A percentile compares a stretch with the other conserved stretches of the same genome.
Evolutionary conservation across 2,113 vertebrate genomes (phyloP).

Genomic region (Pangasianodon gigas): DNA sequence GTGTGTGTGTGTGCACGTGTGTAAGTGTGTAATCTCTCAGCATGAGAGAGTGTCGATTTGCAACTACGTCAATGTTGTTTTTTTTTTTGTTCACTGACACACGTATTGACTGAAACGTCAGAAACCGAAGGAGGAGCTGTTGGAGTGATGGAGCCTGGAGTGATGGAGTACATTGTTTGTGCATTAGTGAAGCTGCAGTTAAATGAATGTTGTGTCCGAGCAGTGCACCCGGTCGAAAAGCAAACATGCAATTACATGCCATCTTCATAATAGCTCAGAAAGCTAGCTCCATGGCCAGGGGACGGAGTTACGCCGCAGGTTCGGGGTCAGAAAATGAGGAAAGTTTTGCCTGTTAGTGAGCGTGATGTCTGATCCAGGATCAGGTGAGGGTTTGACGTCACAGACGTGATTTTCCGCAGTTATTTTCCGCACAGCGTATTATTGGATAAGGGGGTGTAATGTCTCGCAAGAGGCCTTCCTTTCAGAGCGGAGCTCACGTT

Average conservation of each 20-base stretch:
- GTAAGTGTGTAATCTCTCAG: background rate
- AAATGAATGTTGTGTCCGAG: constrained; percentile 52
- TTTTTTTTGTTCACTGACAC: too few relatives aligned
- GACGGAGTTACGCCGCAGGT: background rate
- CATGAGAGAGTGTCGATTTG: background rate
- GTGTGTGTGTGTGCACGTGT: background rate
- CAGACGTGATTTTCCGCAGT: background rate
- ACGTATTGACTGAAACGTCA: background rate
- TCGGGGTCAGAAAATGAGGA: too few relatives aligned
- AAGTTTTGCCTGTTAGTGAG: background rate
- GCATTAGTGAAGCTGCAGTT: constrained; percentile 55
- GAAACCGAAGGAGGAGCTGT: background rate
- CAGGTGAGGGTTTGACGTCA: constrained; percentile 18
- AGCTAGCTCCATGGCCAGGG: background rate
- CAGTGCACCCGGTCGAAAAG: constrained; percentile 45
- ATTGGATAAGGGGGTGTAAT: constrained; percentile 36
- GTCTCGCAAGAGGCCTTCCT: constrained; percentile 34
- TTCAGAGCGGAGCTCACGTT: constrained; percentile 46
- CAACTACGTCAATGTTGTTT: too few relatives aligned
- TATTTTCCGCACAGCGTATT: constrained; percentile 11
- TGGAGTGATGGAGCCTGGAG: background rate
- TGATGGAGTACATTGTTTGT: constrained; percentile 45
- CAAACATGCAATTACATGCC: constrained; percentile 38
- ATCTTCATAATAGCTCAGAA: background rate
- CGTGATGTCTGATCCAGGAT: background rate